Percentiles rank a stretch among this genome's conserved stretches.
phyloP scores from a whole-genome alignment of 2,113 vertebrate genomes.

The Muscicapa adusta region DNA sequence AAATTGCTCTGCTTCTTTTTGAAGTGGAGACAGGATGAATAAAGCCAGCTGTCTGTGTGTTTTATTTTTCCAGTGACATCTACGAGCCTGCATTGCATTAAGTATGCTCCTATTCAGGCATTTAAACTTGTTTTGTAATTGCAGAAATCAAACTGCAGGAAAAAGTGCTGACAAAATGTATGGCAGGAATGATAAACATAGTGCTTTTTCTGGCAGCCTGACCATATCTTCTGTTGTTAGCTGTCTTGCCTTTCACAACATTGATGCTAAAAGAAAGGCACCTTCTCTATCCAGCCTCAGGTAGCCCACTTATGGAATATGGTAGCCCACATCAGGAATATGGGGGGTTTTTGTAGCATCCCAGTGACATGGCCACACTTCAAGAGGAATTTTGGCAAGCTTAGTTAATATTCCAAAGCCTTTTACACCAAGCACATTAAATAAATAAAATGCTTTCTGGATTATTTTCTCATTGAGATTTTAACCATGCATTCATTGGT shows the following conservation, averaged over 20 bases:
- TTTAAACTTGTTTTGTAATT: conserved; percentile 61
- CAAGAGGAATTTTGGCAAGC: neutral
- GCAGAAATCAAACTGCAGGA: conserved; percentile 54
- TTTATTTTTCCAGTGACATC: conserved; percentile 57
- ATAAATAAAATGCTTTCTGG: neutral
- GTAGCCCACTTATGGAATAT: neutral
- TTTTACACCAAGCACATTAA: neutral
- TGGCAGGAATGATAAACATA: conserved; percentile 40
- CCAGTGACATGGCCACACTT: neutral
- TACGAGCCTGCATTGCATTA: conserved; percentile 48
- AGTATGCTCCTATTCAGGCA: neutral
- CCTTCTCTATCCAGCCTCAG: neutral
- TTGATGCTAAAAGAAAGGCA: conserved; percentile 24
- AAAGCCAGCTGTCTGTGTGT: conserved; percentile 52
- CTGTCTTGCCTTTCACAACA: conserved; percentile 45
- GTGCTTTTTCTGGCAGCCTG: conserved; percentile 46
- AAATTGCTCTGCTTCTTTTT: conserved; percentile 25
- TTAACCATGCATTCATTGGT: neutral
- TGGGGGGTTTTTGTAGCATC: neutral
- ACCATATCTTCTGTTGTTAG: conserved; percentile 31
- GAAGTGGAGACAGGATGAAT: conserved; percentile 40
- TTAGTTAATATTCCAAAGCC: neutral
- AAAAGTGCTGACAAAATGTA: conserved; percentile 55
- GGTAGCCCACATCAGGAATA: neutral
- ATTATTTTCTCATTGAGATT: neutral